Evolutionary conservation across 2,888 invertebrate species (phyloP), one percentile per base, ranked within the genome.

Genomic region (Rhodophaea formosa): DNA sequence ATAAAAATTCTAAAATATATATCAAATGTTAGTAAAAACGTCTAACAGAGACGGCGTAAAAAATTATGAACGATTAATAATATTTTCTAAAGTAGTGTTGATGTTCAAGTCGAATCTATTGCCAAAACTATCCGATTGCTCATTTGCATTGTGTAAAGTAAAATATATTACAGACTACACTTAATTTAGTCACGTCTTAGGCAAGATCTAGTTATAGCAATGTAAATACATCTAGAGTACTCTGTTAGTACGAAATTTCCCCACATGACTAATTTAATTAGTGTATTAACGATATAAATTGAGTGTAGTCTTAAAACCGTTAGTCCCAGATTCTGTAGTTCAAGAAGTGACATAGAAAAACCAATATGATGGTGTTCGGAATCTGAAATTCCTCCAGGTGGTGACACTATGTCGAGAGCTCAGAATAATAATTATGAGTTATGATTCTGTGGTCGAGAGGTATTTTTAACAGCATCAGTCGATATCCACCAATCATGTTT

Each of bases 181-280:
- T 39, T 35, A 51, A 39, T 51, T 12, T 17, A 16, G 15, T 35
- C 8, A 17, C 35, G 10, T 10, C 16, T 12, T 35, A 35, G 5
- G 14, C 32, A 8, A 49, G 8, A 49, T 2, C 5, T 51, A 51
- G 51, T 35, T 5, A 14, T 35, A n/a, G 23, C 16, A 35, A 6
- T 51, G 51, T 51, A 51, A 51, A 51, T 51, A 51, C 2, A 39
- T 15, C n/a, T 51, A 35, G 51, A 51, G 15, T 51, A 51, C 51
- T 17, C 35, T 16, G 6, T 39, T 35, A 51, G 51, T 17, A 39
- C 51, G 16, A 35, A 49, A 35, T 30, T 10, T 12, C 15, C 32
- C 16, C 35, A 49, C 8, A 17, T 12, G 23, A 46, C 29, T 12
- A 46, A 46, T 46, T n/a, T 29, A 23, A 17, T 17, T 12, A 23